phyloP scores from a whole-genome alignment of 1,140 invertebrate genomes.

The Frieseomelitta varia region DNA sequence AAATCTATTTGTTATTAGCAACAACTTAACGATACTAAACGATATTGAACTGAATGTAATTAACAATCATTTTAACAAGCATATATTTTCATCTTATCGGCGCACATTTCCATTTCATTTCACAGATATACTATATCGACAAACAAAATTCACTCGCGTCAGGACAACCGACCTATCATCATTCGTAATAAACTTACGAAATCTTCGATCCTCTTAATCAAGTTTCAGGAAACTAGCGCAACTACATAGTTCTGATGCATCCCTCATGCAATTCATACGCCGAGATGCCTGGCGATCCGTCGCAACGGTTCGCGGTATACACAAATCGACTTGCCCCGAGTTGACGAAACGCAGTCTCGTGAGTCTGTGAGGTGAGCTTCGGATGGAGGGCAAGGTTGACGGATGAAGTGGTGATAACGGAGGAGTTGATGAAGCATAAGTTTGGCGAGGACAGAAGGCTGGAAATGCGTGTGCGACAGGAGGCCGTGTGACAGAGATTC shows the following conservation, averaged over 20 bases:
- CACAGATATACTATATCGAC: background rate
- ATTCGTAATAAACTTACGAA: background rate
- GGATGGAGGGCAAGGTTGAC: slow-evolving; percentile 10
- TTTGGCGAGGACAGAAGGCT: slow-evolving; percentile 52
- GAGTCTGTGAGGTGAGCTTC: background rate
- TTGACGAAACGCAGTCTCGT: slow-evolving; percentile 9
- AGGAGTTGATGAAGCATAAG: slow-evolving; percentile 52
- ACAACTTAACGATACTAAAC: background rate
- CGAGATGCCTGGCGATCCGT: background rate
- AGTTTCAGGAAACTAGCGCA: background rate
- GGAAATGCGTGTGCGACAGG: slow-evolving; percentile 49
- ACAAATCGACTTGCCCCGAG: background rate
- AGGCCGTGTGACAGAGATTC: slow-evolving; percentile 43
- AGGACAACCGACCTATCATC: background rate
- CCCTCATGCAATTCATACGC: background rate
- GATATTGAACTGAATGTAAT: background rate
- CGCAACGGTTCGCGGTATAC: background rate
- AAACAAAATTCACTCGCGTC: background rate
- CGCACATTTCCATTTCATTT: background rate
- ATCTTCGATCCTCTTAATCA: background rate
- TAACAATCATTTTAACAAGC: background rate
- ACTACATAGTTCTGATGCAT: background rate
- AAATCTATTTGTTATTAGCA: background rate
- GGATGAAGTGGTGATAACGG: slow-evolving; percentile 29
- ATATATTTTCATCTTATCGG: background rate